phyloP scores from a whole-genome alignment of 2,888 invertebrate genomes.

The Eupithecia exiguata region DNA sequence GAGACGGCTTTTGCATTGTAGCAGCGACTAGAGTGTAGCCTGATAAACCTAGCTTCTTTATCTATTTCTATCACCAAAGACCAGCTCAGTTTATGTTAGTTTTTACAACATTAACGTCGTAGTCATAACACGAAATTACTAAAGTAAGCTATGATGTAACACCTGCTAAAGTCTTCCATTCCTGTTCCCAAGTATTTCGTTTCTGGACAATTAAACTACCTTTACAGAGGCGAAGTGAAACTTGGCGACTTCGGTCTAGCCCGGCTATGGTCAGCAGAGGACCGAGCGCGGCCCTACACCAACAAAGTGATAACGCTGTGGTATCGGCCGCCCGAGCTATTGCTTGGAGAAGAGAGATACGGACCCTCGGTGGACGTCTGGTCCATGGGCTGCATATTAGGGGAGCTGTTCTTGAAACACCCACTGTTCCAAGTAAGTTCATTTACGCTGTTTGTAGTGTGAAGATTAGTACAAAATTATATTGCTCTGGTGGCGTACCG shows the following conservation, averaged over 20 bases:
- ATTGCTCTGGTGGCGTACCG: too few species aligned
- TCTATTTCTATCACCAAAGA: too few species aligned
- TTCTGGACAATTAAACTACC: not conserved
- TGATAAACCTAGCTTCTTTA: too few species aligned
- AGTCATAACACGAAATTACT: too few species aligned
- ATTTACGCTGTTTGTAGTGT: not conserved
- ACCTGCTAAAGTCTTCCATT: too few species aligned
- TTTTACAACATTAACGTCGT: too few species aligned
- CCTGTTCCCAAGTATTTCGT: too few species aligned
- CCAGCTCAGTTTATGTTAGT: too few species aligned
- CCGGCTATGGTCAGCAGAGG: constrained; percentile 97
- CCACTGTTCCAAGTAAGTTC: constrained; percentile 94
- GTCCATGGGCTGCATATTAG: constrained; percentile 99
- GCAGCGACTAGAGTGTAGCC: too few species aligned
- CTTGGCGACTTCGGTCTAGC: constrained; percentile 99
- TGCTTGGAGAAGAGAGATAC: constrained; percentile 98
- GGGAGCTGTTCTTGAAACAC: constrained; percentile 97
- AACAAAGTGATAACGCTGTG: constrained; percentile 99
- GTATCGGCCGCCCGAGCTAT: constrained; percentile 98
- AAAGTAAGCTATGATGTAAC: too few species aligned
- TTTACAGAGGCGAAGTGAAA: constrained; percentile 97
- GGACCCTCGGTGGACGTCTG: constrained; percentile 99
- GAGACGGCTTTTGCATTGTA: too few species aligned
- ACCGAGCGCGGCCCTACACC: constrained; percentile 97
- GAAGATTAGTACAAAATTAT: too few species aligned